Base-by-base conservation (phyloP, 2,888 invertebrate genomes). In the Pegoplata infirma region DNA sequence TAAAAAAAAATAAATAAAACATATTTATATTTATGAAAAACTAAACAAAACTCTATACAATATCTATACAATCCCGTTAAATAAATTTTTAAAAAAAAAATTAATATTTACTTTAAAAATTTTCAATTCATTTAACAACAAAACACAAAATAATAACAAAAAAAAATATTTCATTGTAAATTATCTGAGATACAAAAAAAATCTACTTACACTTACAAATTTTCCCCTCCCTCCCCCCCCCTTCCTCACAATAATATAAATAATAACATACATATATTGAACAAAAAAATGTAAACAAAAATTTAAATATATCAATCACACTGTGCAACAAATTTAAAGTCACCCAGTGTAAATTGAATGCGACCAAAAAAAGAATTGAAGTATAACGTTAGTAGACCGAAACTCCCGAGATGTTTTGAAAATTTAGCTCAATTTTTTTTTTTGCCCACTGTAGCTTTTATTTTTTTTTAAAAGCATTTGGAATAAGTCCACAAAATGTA, bases 91-190 rank as follows among this genome's bases (percentile, higher is more conserved):
- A 66, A 16, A 49, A 49, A 12, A 28, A 55, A 49, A 25, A 64
- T 56, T 3, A 74, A 75, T 66, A 74, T 71, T 79, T 79, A 75
- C 75, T 71, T 75, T 79, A 72, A 66, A 66, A 61, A 23, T 28
- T 40, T 64, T 56, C 40, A 51, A 16, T 6, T 51, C 21, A 25
- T 51, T 51, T 0, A 1, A 61, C 49, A 40, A 32, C 55, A 40
- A 8, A 10, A 44, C 23, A 47, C 36, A 40, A 25, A 59, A 53
- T 44, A 36, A 66, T 6, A 17, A 78, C 59, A 69, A 46, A 36
- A 51, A 19, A 63, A 63, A 51, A 21, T 25, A 44, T 28, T 28
- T 32, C 32, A 69, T 68, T 78, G 77, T 69, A 74, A 55, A 78
- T 69, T 74, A 59, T 69, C 58, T 61, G n/a, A 74, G 36, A 55